Percentiles rank a stretch among this genome's conserved stretches.
phyloP scores from a whole-genome alignment of 2,888 invertebrate species.

The Drosophila hamatofila region DNA sequence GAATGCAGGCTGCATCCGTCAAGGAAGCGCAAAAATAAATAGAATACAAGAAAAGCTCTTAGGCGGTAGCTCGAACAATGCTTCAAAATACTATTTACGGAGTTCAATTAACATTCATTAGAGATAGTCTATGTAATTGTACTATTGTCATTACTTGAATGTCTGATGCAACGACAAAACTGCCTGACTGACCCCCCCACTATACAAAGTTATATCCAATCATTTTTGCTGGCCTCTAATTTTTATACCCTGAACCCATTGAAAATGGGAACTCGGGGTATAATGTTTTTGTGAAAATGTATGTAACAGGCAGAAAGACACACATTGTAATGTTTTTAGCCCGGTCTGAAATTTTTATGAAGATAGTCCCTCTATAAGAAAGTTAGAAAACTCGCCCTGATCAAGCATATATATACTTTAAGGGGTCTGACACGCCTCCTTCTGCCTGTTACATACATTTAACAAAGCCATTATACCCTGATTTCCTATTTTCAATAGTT shows the following conservation, averaged over 20 bases:
- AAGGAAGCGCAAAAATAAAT: constrained; percentile 56
- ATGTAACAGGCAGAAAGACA: neutral
- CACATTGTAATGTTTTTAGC: too few relatives aligned
- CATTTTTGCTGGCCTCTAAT: constrained; percentile 56
- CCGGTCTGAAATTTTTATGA: too few relatives aligned
- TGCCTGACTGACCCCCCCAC: constrained; percentile 50
- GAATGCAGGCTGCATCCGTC: constrained; percentile 59
- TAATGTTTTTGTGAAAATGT: neutral
- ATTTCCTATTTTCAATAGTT: too few relatives aligned
- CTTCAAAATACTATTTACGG: constrained; percentile 57
- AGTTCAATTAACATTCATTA: constrained; percentile 77
- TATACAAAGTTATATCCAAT: constrained; percentile 60
- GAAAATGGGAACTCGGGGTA: neutral
- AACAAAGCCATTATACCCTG: too few relatives aligned
- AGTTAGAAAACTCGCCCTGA: too few relatives aligned
- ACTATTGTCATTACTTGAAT: constrained; percentile 39
- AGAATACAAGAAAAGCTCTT: neutral
- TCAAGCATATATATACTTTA: too few relatives aligned
- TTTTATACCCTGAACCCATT: constrained; percentile 14
- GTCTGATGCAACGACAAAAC: constrained; percentile 7
- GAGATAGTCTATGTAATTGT: constrained; percentile 73
- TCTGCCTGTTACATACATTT: too few relatives aligned
- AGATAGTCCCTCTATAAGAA: too few relatives aligned
- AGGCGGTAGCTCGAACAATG: constrained; percentile 44
- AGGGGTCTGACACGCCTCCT: too few relatives aligned